These are phyloP conservation scores for Dryomyza anilis DNA, from an alignment of 2,888 invertebrate species.

Conservation along the genomic window DNA sequence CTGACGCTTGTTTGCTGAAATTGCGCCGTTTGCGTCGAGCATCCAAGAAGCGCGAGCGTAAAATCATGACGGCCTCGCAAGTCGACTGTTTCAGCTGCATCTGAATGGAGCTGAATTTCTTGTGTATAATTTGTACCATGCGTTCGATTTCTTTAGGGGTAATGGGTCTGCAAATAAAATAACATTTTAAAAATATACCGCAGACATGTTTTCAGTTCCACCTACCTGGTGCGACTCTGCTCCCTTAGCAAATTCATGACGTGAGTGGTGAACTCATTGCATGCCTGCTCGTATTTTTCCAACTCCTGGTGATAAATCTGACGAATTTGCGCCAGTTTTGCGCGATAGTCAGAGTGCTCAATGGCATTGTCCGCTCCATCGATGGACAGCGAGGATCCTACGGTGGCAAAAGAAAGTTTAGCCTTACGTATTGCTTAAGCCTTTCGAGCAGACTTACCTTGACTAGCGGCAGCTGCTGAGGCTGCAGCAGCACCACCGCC, in stretches of 20 bases:
- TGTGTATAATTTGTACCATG: slow-evolving; percentile 98
- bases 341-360: slow-evolving; percentile 99
- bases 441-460: slow-evolving; percentile 61
- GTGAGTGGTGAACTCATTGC: slow-evolving; percentile 99
- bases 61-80: slow-evolving; percentile 99
- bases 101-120: slow-evolving; percentile 96
- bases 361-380: slow-evolving; percentile 86
- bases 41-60: slow-evolving; percentile 75
- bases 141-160: slow-evolving; percentile 99
- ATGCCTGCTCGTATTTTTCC: slow-evolving; percentile 99
- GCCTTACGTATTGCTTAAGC: background rate
- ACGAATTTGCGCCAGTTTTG: slow-evolving; percentile 97
- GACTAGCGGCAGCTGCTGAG: slow-evolving; percentile 85
- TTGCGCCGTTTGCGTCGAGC: slow-evolving; percentile 92
- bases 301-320: slow-evolving; percentile 99
- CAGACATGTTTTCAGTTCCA: no score
- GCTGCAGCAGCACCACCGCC: slow-evolving; percentile 87
- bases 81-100: slow-evolving; percentile 99
- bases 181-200: no score
- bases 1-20: slow-evolving; percentile 99
- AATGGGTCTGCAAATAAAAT: slow-evolving; percentile 76
- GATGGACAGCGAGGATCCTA: slow-evolving; percentile 58
- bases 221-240: slow-evolving; percentile 84
- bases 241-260: slow-evolving; percentile 97
- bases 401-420: slow-evolving; percentile 21